A percentile compares a stretch with the other conserved stretches of the same genome.
These are phyloP conservation scores for Megaustenia siamemsis DNA, from an alignment of 2,888 invertebrate species.

Conservation along the genomic window DNA sequence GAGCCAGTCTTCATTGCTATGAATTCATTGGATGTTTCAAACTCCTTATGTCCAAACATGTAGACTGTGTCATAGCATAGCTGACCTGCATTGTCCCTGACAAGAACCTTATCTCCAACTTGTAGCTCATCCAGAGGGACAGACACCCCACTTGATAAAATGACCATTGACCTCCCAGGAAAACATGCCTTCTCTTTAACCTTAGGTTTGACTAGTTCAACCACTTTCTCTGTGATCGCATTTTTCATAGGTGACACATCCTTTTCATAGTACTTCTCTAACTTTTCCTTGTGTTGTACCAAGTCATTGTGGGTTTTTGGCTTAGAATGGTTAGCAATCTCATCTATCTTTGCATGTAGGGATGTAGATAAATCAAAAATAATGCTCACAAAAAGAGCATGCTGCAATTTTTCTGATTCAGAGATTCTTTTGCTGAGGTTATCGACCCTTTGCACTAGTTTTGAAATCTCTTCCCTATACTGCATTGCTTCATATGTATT, in stretches of 20 bases:
- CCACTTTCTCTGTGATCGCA: constrained; percentile 34
- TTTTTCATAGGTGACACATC: constrained; percentile 19
- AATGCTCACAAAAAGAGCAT: constrained; percentile 41
- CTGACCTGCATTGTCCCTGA: constrained; percentile 10
- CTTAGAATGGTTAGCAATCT: constrained; percentile 41
- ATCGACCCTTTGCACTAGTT: constrained; percentile 38
- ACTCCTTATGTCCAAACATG: constrained; percentile 52
- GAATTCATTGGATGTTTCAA: constrained; percentile 5
- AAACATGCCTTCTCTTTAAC: constrained; percentile 36
- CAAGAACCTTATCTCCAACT: constrained; percentile 35
- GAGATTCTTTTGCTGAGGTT: constrained; percentile 38
- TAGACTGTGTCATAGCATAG: constrained; percentile 45
- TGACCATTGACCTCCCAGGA: constrained; percentile 33
- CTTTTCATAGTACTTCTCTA: constrained; percentile 31
- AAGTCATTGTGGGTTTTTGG: constrained; percentile 6
- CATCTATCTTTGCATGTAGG: constrained; percentile 48
- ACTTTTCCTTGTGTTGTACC: background rate
- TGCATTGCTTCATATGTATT: background rate
- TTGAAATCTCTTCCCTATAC: constrained; percentile 32
- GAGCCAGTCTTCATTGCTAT: constrained; percentile 26
- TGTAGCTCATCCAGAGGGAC: constrained; percentile 26
- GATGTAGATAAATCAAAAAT: constrained; percentile 41
- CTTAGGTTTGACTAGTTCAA: constrained; percentile 35
- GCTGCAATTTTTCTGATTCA: constrained; percentile 35
- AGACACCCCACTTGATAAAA: constrained; percentile 15